Conservation (phyloP, 2,888 invertebrate species). For the Nemotelus nigrinus region DNA sequence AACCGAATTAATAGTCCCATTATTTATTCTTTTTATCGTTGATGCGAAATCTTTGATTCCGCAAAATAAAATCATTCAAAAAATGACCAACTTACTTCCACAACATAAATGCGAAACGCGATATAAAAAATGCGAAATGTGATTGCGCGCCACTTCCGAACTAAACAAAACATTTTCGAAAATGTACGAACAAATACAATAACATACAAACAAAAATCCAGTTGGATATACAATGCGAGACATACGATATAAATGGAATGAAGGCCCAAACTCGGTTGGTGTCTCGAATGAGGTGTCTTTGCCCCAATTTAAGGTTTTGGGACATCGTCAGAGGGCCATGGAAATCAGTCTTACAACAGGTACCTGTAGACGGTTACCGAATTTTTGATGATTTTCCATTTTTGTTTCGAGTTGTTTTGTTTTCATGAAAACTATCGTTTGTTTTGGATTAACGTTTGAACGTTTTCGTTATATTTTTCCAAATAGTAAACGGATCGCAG, state of each 20-base stretch:
- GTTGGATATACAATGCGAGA: constrained; percentile 99
- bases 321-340: constrained; percentile 94
- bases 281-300: constrained; percentile 95
- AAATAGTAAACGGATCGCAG: not conserved
- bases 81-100: constrained; percentile 52
- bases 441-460: constrained; percentile 44
- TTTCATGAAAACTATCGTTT: constrained; percentile 31
- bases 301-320: constrained; percentile 98
- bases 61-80: constrained; percentile 59
- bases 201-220: constrained; percentile 63
- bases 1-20: constrained; percentile 60
- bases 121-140: not conserved
- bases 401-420: constrained; percentile 18
- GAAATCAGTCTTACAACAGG: constrained; percentile 97
- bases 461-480: not conserved
- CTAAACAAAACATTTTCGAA: constrained; percentile 45
- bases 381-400: constrained; percentile 55
- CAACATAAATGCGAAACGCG: constrained; percentile 52
- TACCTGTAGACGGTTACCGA: constrained; percentile 72
- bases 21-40: constrained; percentile 52
- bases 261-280: constrained; percentile 93
- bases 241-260: constrained; percentile 97
- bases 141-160: constrained; percentile 47
- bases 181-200: constrained; percentile 44
- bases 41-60: constrained; percentile 59